Base-by-base conservation (phyloP, 2,888 invertebrate genomes). In the Drosophila birchii region DNA sequence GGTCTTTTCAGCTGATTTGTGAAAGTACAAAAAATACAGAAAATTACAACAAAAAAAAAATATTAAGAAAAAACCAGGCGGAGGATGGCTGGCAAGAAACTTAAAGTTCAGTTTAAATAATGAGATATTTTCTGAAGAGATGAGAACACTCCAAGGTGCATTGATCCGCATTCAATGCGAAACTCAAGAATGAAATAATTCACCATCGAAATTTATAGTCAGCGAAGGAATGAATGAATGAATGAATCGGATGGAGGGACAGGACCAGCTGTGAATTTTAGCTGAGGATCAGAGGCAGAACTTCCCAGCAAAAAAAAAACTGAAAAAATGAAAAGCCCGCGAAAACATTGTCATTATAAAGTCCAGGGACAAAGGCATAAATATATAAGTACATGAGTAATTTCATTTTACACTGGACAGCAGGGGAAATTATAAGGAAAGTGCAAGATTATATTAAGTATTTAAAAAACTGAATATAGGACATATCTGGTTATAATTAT, bases 1-100 rank as follows among this genome's bases (percentile, higher is more conserved):
- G 86, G 79, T 78, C 62, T 64, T 77, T 82, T 81, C 39, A 59
- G 72, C 69, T 86, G 83, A 89, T 88, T 83, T 82, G 86, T 86
- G 76, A 86, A 90, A 84, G 90, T 73, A 69, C 79, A 74, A 74
- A 47, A 67, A 67, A 47, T n/a, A 47, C 29, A 18, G 29, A 45
- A 70, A 70, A 67, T 55, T 67, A 70, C 55, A 51, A 68, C 71
- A 68, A 67, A 56, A 39, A 26, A n/a, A n/a, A n/a, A n/a, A n/a
- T n/a, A n/a, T n/a, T 70, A 47, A 20, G 26, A 55, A 75, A 67
- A 44, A 56, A 23, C 9, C 29, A 49, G 59, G 58, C 29, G 61
- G 63, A 34, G 45, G 44, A 34, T 34, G 20, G 29, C 39, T 41
- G 36, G 29, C 29, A 47, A 32, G 34, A 20, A 29, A 39, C 36